Conservation (phyloP, 1,140 invertebrate genomes). For the Heliconius nattereri region DNA sequence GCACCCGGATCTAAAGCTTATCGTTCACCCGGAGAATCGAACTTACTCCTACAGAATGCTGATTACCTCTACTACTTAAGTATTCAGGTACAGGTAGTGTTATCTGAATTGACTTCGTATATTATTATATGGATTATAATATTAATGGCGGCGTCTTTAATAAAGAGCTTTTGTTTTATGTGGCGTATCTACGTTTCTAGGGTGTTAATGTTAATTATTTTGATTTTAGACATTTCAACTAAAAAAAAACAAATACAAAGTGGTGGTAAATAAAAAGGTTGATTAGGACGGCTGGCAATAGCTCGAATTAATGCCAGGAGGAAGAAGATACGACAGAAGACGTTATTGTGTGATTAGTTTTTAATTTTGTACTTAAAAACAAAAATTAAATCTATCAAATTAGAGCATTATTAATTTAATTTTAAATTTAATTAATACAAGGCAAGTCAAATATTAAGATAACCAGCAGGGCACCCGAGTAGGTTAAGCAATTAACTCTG, state of each 20-base stretch:
- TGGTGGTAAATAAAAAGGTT: no score
- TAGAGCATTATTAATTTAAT: not conserved
- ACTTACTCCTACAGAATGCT: conserved; percentile 67
- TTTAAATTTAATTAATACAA: not conserved
- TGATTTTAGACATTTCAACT: no score
- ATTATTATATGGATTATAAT: conserved; percentile 34
- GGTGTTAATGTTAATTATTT: not conserved
- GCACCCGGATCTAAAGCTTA: conserved; percentile 63
- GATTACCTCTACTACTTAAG: conserved; percentile 64
- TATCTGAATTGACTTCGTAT: conserved; percentile 66
- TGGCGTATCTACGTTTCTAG: not conserved
- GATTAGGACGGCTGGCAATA: no score
- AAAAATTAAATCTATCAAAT: not conserved
- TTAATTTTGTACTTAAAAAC: not conserved
- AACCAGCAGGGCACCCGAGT: conserved; percentile 23
- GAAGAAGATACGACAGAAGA: no score
- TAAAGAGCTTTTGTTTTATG: not conserved
- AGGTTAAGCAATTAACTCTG: conserved; percentile 43
- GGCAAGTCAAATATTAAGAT: conserved; percentile 28
- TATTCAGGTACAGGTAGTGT: conserved; percentile 70
- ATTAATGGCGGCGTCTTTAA: conserved; percentile 17
- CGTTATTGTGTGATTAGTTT: no score
- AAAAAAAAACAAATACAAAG: no score
- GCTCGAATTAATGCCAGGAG: no score
- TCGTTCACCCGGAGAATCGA: conserved; percentile 56